These are phyloP conservation scores for Piliocolobus tephrosceles DNA, from an alignment of 2,113 vertebrate genomes.

Conservation along the genomic window DNA sequence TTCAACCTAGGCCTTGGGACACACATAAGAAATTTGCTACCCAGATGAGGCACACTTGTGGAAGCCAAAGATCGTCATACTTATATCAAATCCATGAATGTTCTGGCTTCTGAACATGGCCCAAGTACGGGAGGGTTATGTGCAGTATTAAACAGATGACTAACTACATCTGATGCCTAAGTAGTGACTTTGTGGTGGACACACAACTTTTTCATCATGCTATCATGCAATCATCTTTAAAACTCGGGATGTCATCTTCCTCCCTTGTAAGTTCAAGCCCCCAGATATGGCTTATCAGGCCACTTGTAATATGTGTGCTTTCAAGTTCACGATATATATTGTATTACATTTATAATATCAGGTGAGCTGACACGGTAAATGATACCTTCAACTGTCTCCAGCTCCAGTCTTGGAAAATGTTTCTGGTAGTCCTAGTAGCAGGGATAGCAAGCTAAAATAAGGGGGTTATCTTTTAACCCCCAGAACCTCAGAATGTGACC, in stretches of 20 bases:
- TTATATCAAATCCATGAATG: not conserved
- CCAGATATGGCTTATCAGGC: not conserved
- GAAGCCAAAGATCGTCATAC: not conserved
- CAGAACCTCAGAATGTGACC: not conserved
- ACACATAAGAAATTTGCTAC: not conserved
- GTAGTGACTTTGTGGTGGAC: not conserved
- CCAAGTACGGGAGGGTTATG: not conserved
- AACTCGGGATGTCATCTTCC: not conserved
- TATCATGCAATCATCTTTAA: not conserved
- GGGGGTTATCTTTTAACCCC: not conserved
- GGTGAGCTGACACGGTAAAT: not conserved
- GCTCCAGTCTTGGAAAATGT: not conserved
- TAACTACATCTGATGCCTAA: not conserved
- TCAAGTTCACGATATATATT: not conserved
- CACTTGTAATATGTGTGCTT: not conserved
- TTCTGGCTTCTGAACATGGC: conserved; percentile 25
- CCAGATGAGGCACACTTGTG: not conserved
- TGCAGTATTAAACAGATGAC: not conserved
- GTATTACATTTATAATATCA: not conserved
- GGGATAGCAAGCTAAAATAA: not conserved
- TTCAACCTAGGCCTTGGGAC: not conserved
- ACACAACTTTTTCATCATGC: not conserved
- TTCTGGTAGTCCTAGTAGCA: not conserved
- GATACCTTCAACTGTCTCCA: not conserved
- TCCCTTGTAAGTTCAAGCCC: not conserved